Percentiles rank a stretch among this genome's conserved stretches.
These are phyloP conservation scores for Zygaena filipendulae DNA, from an alignment of 2,888 invertebrate species.

Conservation along the genomic window DNA sequence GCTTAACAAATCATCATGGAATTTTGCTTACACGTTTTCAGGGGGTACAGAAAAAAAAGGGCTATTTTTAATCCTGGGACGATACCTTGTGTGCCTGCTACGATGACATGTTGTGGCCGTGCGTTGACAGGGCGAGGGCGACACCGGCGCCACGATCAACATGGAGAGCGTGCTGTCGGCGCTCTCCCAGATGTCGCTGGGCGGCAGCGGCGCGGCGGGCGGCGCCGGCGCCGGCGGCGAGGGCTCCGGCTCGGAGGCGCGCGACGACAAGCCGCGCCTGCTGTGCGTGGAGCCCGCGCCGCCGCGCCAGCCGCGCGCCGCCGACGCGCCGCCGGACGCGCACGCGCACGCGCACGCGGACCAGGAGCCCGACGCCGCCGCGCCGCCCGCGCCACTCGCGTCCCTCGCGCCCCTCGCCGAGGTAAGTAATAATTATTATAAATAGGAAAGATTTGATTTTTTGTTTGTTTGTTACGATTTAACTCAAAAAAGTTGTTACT, in stretches of 20 bases:
- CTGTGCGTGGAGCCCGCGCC: conserved; percentile 36
- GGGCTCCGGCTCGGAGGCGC: conserved; percentile 16
- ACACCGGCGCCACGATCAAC: conserved; percentile 26
- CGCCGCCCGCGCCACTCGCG: background rate
- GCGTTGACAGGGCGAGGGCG: conserved; percentile 61
- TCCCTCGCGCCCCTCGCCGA: conserved; percentile 1
- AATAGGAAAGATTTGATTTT: no score
- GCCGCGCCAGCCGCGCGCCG: conserved; percentile 30
- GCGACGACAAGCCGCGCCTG: conserved; percentile 33
- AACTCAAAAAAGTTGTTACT: no score
- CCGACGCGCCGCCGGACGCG: conserved; percentile 24
- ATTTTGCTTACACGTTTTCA: no score
- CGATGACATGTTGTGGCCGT: no score
- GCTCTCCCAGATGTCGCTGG: conserved; percentile 43
- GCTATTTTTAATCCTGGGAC: no score
- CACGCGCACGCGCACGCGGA: conserved; percentile 11
- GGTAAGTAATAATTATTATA: no score
- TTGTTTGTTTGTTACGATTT: no score
- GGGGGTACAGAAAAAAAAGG: no score
- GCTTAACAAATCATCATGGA: no score
- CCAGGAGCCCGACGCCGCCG: background rate
- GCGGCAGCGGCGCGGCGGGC: conserved; percentile 31
- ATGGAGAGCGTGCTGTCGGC: conserved; percentile 46
- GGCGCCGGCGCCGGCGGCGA: conserved; percentile 11
- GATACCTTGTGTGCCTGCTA: no score